A percentile compares a stretch with the other conserved stretches of the same genome.
Evolutionary conservation across 2,797 vertebrate species (phyloP).

Genomic region (Paguma larvata): DNA sequence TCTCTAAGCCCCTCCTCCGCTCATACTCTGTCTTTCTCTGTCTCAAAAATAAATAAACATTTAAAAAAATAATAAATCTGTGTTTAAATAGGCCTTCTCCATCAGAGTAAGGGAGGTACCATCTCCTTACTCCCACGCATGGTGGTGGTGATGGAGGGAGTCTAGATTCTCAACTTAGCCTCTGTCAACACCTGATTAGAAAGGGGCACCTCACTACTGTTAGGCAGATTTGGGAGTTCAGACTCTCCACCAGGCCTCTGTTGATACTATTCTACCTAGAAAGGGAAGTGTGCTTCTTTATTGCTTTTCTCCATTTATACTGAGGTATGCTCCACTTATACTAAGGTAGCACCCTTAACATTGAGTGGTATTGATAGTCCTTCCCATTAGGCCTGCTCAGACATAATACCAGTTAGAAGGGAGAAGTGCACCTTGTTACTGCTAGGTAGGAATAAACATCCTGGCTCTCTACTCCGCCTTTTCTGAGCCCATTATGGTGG

Average conservation of each 20-base stretch:
- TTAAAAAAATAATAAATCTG: neutral
- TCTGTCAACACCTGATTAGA: neutral
- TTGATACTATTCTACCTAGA: neutral
- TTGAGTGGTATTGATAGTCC: neutral
- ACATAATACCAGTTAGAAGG: neutral
- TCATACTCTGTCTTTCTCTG: too few relatives aligned
- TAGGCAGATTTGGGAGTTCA: neutral
- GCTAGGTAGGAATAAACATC: neutral
- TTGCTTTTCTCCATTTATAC: neutral
- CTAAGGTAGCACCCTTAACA: neutral
- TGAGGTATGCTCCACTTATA: too few relatives aligned
- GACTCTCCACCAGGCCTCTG: neutral
- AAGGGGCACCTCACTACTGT: neutral
- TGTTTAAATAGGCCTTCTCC: neutral
- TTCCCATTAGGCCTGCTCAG: neutral
- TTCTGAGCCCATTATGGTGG: neutral
- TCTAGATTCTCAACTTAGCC: neutral
- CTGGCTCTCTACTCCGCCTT: neutral
- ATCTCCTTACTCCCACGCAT: neutral
- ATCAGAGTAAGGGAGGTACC: neutral
- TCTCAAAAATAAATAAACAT: too few relatives aligned
- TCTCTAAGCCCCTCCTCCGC: too few relatives aligned
- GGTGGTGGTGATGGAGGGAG: neutral
- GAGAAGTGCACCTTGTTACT: neutral
- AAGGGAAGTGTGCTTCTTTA: neutral